Evolutionary conservation across 2,888 invertebrate genomes (phyloP).

Genomic region (Oligia latruncula): DNA sequence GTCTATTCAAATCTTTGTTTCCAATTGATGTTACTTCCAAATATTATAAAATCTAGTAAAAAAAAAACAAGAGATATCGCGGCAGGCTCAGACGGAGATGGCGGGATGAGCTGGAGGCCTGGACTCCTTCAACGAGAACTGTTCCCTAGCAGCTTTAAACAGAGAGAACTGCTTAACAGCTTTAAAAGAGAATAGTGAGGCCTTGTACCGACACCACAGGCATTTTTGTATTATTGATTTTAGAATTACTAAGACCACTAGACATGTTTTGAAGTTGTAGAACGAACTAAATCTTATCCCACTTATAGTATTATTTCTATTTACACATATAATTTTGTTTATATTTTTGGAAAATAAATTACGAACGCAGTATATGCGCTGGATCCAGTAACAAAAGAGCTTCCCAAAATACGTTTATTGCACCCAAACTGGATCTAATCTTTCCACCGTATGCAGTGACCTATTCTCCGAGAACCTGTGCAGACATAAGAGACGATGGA

Average conservation of each 20-base stretch:
- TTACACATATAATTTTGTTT: neutral
- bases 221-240: neutral
- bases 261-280: neutral
- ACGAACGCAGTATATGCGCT: too few relatives aligned
- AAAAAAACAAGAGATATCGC: too few relatives aligned
- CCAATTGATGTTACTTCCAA: neutral
- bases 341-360: neutral
- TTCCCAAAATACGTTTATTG: neutral
- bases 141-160: too few relatives aligned
- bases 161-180: too few relatives aligned
- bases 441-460: neutral
- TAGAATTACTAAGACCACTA: neutral
- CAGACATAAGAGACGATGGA: neutral
- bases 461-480: neutral
- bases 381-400: neutral
- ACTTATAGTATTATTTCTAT: neutral
- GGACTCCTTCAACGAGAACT: too few relatives aligned
- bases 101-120: too few relatives aligned
- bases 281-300: neutral
- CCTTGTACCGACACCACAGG: too few relatives aligned
- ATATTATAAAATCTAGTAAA: too few relatives aligned
- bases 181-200: too few relatives aligned
- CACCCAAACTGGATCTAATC: neutral
- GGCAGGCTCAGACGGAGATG: too few relatives aligned
- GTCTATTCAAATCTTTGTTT: neutral